phyloP scores from a whole-genome alignment of 2,797 vertebrate genomes.

The Poecilia velifera region DNA sequence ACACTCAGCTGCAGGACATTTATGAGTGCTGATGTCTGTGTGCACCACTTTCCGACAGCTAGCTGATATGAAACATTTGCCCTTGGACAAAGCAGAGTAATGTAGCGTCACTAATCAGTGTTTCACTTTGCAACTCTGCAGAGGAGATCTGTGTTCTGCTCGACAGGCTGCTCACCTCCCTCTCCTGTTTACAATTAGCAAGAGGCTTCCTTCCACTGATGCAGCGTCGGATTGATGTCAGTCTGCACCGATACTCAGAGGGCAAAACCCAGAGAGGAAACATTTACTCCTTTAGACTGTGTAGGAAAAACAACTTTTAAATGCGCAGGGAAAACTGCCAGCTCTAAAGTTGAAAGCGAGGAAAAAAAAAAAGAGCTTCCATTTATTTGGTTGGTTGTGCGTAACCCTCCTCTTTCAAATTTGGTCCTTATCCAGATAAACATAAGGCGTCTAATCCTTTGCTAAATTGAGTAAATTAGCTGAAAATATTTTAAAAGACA shows the following conservation, averaged over 20 bases:
- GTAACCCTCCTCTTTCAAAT: conserved; percentile 19
- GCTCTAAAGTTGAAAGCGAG: conserved; percentile 8
- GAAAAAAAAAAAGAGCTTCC: conserved; percentile 19
- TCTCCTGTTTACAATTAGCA: conserved; percentile 73
- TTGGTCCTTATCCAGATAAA: conserved; percentile 39
- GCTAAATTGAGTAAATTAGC: conserved; percentile 42
- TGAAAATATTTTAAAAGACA: conserved; percentile 19
- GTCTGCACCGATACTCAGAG: conserved; percentile 43
- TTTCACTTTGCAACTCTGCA: conserved; percentile 67
- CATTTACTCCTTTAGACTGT: conserved; percentile 26
- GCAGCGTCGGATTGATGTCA: conserved; percentile 53
- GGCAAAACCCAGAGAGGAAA: conserved; percentile 45
- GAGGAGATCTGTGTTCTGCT: conserved; percentile 71
- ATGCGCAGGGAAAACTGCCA: conserved; percentile 33
- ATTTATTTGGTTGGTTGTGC: conserved; percentile 33
- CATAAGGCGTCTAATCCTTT: conserved; percentile 35
- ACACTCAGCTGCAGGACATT: conserved; percentile 59
- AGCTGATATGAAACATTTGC: conserved; percentile 77
- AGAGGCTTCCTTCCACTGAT: conserved; percentile 55
- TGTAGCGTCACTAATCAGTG: conserved; percentile 80
- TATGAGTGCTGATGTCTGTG: conserved; percentile 53
- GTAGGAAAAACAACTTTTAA: conserved; percentile 43
- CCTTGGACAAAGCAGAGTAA: conserved; percentile 79
- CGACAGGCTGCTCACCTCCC: conserved; percentile 64
- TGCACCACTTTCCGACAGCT: conserved; percentile 58